Evolutionary conservation across 2,113 vertebrate species (phyloP), one percentile per base, ranked within the genome.

Genomic region (Formicarius rufipectus): DNA sequence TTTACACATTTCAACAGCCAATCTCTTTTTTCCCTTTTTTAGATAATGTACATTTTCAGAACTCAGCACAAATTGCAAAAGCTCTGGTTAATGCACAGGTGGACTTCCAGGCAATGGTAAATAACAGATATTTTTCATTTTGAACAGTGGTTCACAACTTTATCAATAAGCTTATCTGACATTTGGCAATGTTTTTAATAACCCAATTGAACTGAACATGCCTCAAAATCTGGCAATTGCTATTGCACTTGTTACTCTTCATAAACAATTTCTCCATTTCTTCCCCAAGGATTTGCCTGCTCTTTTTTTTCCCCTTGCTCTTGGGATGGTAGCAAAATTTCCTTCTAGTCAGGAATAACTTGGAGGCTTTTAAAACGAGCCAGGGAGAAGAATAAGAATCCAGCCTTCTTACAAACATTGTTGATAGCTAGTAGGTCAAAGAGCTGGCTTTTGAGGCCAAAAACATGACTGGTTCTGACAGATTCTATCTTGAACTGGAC

Each of bases 31-130:
- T 90, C 75, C 76, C 83, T 95, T 92, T 98, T 98, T 93, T 97
- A 99, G 99, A 99, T 98, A 99, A 99, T 66, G 99, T 99, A 74
- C 99, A 99, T 98, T 99, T 99, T 98, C 99, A 99, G 98, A 99
- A 99, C 98, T 98, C 99, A 86, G 99, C 99, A 91, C 99, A 99
- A 98, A 99, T 99, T 72, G 98, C 99, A 95, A 99, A 99, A 98
- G 99, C 99, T 94, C 98, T 99, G 92, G 99, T 99, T 97, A 98
- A 99, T 19, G 97, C 98, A 94, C 98, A 99, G 97, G 98, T 99
- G 97, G 99, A 99, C 98, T 99, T 99, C 98, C 98, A 99, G 96
- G 98, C 98, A 75, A 99, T 99, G 99, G 99, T 99, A 99, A 95
- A 94, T 96, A 93, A 87, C 76, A 9, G 55, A 81, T 80, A n/a